phyloP scores from a whole-genome alignment of 2,888 invertebrate genomes.

The Macroteleia sp. region DNA sequence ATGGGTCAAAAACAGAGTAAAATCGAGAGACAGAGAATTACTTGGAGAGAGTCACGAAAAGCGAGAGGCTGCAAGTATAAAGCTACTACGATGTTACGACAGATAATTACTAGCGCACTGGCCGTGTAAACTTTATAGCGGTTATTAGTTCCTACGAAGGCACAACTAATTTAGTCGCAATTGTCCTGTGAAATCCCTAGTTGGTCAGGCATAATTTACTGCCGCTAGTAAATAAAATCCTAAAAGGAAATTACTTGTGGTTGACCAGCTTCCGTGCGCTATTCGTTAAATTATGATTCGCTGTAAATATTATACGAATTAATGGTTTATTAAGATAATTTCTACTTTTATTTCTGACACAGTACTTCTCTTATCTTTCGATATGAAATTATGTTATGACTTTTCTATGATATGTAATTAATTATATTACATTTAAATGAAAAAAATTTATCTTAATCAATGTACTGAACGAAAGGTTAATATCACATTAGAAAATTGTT shows the following conservation, averaged over 20 bases:
- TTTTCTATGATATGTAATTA: too few species aligned
- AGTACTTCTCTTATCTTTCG: too few species aligned
- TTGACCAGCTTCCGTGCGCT: conserved; percentile 49
- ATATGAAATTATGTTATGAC: too few species aligned
- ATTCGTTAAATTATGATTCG: conserved; percentile 45
- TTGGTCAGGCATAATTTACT: conserved; percentile 65
- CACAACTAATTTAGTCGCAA: conserved; percentile 66
- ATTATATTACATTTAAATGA: too few species aligned
- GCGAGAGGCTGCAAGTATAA: conserved; percentile 62
- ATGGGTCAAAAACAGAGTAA: too few species aligned
- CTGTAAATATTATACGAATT: conserved; percentile 28
- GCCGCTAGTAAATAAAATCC: conserved; percentile 63
- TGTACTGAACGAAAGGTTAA: too few species aligned
- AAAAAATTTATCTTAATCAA: too few species aligned
- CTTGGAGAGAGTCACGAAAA: conserved; percentile 29
- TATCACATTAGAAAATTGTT: too few species aligned
- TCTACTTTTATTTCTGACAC: background rate
- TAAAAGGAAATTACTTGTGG: conserved; percentile 56
- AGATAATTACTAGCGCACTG: conserved; percentile 68
- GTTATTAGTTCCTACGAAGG: conserved; percentile 66
- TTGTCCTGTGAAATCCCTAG: conserved; percentile 67
- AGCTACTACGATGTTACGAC: conserved; percentile 69
- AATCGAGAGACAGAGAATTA: conserved; percentile 28
- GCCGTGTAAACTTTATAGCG: conserved; percentile 69
- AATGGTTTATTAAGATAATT: conserved; percentile 23